A percentile compares a stretch with the other conserved stretches of the same genome.
Conservation (phyloP, 1,140 invertebrate genomes). For the Brachionus paranguensis region DNA sequence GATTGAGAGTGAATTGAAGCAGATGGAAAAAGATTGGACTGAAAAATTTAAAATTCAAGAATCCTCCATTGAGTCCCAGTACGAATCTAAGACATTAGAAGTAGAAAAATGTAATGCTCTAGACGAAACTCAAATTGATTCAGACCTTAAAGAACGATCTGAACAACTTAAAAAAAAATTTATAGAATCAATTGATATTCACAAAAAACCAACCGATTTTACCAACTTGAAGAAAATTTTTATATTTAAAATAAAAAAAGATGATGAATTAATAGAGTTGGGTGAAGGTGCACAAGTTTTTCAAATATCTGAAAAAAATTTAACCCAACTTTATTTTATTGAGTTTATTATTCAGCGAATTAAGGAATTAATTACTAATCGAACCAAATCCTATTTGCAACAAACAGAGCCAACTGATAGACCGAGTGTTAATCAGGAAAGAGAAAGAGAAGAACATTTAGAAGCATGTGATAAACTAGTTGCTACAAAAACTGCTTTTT, state of each 20-base stretch:
- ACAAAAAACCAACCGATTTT: slow-evolving; percentile 10
- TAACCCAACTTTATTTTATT: slow-evolving; percentile 1
- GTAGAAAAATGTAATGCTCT: background rate
- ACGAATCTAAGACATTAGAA: background rate
- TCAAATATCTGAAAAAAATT: background rate
- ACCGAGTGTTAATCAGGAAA: background rate
- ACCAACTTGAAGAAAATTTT: slow-evolving; percentile 6
- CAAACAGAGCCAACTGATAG: background rate
- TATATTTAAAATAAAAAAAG: slow-evolving; percentile 4
- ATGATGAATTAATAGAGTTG: background rate
- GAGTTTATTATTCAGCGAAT: slow-evolving; percentile 31
- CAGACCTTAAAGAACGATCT: background rate
- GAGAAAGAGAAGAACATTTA: slow-evolving; percentile 21
- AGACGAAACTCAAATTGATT: background rate
- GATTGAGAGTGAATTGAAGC: slow-evolving; percentile 19
- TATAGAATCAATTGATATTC: slow-evolving; percentile 30
- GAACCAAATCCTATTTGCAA: slow-evolving; percentile 4
- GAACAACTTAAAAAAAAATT: slow-evolving; percentile 12
- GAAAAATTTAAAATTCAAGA: background rate
- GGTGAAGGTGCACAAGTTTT: background rate
- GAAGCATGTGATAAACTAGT: slow-evolving; percentile 10
- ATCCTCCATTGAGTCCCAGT: background rate
- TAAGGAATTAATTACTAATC: background rate
- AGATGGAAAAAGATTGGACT: slow-evolving; percentile 7
- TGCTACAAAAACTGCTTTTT: background rate